Percentiles rank a stretch among this genome's conserved stretches.
phyloP scores from a whole-genome alignment of 2,797 vertebrate species.

The Tapirus indicus region DNA sequence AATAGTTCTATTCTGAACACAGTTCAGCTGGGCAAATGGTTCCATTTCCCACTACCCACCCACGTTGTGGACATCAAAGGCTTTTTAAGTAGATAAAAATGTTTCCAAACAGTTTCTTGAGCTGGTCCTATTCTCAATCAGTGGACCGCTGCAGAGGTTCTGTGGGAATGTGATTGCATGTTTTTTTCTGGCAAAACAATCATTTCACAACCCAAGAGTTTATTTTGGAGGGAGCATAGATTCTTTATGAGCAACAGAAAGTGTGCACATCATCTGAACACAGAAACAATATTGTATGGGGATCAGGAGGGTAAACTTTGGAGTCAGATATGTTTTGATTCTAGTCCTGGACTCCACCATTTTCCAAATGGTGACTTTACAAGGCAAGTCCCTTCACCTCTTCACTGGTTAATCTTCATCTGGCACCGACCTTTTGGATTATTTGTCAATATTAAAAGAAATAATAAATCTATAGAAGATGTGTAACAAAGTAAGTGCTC shows the following conservation, averaged over 20 bases:
- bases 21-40: constrained; percentile 72
- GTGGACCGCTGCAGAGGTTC: neutral
- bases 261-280: neutral
- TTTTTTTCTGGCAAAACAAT: constrained; percentile 7
- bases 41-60: constrained; percentile 75
- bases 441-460: constrained; percentile 15
- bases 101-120: constrained; percentile 73
- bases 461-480: constrained; percentile 30
- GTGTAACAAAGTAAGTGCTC: neutral
- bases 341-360: neutral
- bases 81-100: constrained; percentile 69
- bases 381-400: neutral
- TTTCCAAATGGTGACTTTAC: neutral
- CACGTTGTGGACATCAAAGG: constrained; percentile 70
- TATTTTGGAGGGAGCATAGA: neutral
- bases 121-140: neutral
- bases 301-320: neutral
- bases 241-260: neutral
- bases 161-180: neutral
- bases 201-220: constrained; percentile 27
- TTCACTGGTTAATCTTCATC: neutral
- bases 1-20: constrained; percentile 79
- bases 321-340: neutral
- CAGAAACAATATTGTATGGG: neutral
- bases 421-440: neutral